These are phyloP conservation scores for fruit fly (Drosophila melanogaster) DNA, from an alignment of 1,140 invertebrate genomes.

Conservation along the genomic window DNA sequence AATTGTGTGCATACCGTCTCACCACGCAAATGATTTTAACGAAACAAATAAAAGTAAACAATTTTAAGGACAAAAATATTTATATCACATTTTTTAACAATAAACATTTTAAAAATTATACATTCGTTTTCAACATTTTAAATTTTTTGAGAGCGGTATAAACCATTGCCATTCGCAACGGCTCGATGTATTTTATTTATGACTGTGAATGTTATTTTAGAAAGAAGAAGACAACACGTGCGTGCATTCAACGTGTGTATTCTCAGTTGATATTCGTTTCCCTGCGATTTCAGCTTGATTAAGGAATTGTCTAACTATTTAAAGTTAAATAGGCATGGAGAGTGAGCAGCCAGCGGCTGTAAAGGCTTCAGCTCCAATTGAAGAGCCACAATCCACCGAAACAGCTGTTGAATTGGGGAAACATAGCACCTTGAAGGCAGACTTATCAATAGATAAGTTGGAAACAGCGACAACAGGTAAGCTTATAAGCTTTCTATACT, in stretches of 20 bases:
- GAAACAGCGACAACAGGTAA: constrained; percentile 38
- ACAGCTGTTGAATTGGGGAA: neutral
- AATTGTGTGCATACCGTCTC: constrained; percentile 37
- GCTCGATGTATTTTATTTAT: neutral
- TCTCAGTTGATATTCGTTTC: neutral
- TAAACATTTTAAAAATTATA: neutral
- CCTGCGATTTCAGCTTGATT: neutral
- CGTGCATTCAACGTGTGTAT: constrained; percentile 26
- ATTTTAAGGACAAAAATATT: constrained; percentile 15
- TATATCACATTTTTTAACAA: neutral
- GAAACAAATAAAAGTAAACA: constrained; percentile 22
- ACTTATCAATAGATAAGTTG: constrained; percentile 24
- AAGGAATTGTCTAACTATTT: neutral
- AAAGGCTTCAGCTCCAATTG: neutral
- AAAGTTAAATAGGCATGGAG: constrained; percentile 19
- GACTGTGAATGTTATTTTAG: constrained; percentile 7
- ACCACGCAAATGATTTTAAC: constrained; percentile 46
- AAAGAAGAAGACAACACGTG: constrained; percentile 44
- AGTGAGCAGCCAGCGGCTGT: constrained; percentile 30
- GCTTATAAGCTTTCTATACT: neutral
- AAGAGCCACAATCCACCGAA: neutral
- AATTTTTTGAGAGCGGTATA: too few relatives aligned
- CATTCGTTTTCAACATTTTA: too few relatives aligned
- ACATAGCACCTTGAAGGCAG: neutral
- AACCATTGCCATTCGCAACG: constrained; percentile 8